These are phyloP conservation scores for Entomobrya multifasciata DNA, from an alignment of 2,888 invertebrate genomes.

Conservation along the genomic window DNA sequence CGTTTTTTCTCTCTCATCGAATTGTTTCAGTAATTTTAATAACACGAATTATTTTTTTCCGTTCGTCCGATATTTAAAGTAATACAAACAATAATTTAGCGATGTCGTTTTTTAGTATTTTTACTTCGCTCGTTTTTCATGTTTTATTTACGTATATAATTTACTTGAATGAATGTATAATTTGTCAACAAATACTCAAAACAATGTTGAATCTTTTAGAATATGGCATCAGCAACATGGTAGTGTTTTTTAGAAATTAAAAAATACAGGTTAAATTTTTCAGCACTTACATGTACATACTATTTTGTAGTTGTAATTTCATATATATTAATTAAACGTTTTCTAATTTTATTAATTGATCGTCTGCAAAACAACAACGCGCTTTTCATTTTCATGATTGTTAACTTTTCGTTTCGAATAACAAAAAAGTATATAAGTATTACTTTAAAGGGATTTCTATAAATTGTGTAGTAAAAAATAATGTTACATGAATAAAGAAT, in stretches of 20 bases:
- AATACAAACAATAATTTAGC: constrained; percentile 44
- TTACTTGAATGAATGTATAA: constrained; percentile 19
- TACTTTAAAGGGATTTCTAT: background rate
- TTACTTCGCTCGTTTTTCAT: constrained; percentile 46
- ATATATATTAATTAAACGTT: constrained; percentile 1
- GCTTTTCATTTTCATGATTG: background rate
- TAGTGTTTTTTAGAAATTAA: constrained; percentile 29
- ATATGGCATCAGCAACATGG: constrained; percentile 62
- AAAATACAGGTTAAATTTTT: constrained; percentile 37
- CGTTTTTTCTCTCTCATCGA: constrained; percentile 44
- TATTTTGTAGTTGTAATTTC: constrained; percentile 58
- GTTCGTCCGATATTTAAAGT: constrained; percentile 32
- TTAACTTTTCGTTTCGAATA: background rate
- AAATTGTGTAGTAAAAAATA: background rate
- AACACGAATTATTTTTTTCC: constrained; percentile 39
- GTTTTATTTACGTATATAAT: constrained; percentile 14
- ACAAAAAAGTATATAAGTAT: background rate
- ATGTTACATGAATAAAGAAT: background rate
- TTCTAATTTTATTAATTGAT: constrained; percentile 37
- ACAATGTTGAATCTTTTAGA: constrained; percentile 18
- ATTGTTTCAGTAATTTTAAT: constrained; percentile 37
- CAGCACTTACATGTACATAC: background rate
- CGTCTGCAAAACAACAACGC: constrained; percentile 64
- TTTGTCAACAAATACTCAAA: constrained; percentile 26
- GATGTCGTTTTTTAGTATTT: constrained; percentile 43